Percentiles rank a stretch among this genome's conserved stretches.
phyloP scores from a whole-genome alignment of 1,140 invertebrate species.

The Planococcus citri region DNA sequence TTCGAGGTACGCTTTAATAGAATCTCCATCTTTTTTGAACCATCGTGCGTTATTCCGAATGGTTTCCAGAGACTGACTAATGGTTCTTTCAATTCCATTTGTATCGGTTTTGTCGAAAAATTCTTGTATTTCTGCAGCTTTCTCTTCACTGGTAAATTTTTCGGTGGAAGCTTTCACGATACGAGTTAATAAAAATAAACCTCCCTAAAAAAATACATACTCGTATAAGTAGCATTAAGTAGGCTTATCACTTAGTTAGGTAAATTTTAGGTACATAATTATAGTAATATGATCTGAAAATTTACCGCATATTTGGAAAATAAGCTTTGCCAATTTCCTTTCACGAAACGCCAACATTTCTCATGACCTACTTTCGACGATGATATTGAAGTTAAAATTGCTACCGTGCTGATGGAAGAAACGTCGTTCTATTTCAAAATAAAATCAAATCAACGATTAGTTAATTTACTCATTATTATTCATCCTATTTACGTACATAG shows the following conservation, averaged over 20 bases:
- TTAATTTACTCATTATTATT: too few relatives aligned
- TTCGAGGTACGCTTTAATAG: slow-evolving; percentile 25
- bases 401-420: slow-evolving; percentile 64
- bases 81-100: slow-evolving; percentile 68
- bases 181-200: slow-evolving; percentile 61
- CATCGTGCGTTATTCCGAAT: slow-evolving; percentile 75
- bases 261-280: too few relatives aligned
- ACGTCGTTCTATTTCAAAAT: neutral
- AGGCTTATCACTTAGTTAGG: too few relatives aligned
- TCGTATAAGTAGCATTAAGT: too few relatives aligned
- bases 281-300: neutral
- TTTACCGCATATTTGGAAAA: slow-evolving; percentile 59
- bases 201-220: slow-evolving; percentile 41
- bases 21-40: slow-evolving; percentile 54
- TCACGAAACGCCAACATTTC: slow-evolving; percentile 80
- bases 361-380: slow-evolving; percentile 62
- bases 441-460: too few relatives aligned
- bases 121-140: slow-evolving; percentile 63
- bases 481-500: too few relatives aligned
- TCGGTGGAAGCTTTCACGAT: slow-evolving; percentile 75
- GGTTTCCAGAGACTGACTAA: slow-evolving; percentile 80
- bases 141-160: slow-evolving; percentile 71
- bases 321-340: slow-evolving; percentile 66
- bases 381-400: slow-evolving; percentile 69
- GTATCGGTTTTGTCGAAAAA: slow-evolving; percentile 68